These are phyloP conservation scores for Syncerus caffer DNA, from an alignment of 2,797 vertebrate genomes.

Conservation along the genomic window DNA sequence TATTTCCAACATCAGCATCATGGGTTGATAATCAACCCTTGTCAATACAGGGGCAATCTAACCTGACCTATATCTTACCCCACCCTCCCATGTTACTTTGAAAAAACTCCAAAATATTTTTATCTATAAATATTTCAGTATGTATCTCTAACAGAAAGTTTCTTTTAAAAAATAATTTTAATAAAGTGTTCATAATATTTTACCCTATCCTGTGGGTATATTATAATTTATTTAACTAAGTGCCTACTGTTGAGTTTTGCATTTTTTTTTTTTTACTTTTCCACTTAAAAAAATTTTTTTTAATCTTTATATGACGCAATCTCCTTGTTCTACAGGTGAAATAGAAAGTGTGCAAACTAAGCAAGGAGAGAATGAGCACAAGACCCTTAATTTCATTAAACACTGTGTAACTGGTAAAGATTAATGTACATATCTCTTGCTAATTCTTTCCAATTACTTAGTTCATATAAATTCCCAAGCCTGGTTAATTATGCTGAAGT, in stretches of 20 bases:
- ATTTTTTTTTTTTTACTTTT: neutral
- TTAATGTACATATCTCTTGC: slow-evolving; percentile 91
- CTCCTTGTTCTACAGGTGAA: slow-evolving; percentile 71
- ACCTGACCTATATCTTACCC: neutral
- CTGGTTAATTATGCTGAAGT: slow-evolving; percentile 91
- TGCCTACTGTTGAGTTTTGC: neutral
- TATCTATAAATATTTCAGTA: neutral
- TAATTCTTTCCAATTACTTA: slow-evolving; percentile 90
- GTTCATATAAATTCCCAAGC: slow-evolving; percentile 90
- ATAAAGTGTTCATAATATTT: neutral
- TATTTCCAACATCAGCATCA: neutral
- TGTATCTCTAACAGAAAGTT: neutral
- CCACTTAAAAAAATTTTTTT: neutral
- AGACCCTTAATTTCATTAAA: slow-evolving; percentile 90
- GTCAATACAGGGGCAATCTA: neutral
- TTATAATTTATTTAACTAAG: neutral
- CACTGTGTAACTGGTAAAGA: slow-evolving; percentile 88
- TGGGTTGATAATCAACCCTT: neutral
- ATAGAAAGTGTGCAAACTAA: slow-evolving; percentile 75
- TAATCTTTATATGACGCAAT: slow-evolving; percentile 35
- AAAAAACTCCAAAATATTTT: neutral
- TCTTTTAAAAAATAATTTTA: neutral
- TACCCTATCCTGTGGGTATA: neutral
- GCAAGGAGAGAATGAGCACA: slow-evolving; percentile 73
- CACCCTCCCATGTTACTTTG: neutral